Evolutionary conservation across 2,888 invertebrate species (phyloP).

Genomic region (Nemoura dubitans): DNA sequence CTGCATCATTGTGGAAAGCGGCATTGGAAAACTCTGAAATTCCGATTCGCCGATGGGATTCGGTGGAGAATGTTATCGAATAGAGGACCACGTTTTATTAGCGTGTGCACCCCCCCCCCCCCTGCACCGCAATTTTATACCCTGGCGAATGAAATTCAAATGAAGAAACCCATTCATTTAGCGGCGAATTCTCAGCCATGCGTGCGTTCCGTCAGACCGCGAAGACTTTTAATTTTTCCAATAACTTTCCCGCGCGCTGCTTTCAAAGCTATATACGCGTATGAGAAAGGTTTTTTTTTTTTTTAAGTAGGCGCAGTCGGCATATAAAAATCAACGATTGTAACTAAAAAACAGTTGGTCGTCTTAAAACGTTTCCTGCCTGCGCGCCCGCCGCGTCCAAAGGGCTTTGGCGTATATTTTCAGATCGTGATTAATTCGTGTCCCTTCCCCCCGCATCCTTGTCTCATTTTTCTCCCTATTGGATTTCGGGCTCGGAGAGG

Average conservation of each 20-base stretch:
- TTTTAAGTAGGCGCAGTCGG: background rate
- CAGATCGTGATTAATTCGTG: constrained; percentile 14
- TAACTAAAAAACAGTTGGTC: background rate
- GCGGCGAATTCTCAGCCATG: background rate
- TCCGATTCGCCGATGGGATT: too few species aligned
- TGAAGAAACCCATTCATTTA: background rate
- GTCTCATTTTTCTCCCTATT: constrained; percentile 24
- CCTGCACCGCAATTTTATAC: background rate
- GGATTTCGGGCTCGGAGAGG: background rate
- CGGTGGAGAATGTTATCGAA: too few species aligned
- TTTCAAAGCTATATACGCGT: too few species aligned
- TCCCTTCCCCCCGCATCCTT: background rate
- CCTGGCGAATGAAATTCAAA: background rate
- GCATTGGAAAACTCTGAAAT: too few species aligned
- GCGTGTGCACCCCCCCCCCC: background rate
- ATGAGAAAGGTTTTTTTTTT: background rate
- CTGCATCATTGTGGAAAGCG: background rate
- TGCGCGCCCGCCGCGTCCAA: background rate
- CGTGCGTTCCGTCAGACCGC: background rate
- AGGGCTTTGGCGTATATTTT: background rate
- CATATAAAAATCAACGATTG: background rate
- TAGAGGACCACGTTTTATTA: background rate
- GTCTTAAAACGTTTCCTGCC: background rate
- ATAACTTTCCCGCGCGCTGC: background rate
- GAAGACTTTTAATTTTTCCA: background rate